Evolutionary conservation across 2,888 invertebrate genomes (phyloP).

Genomic region (Macrosoma leucophasiata): DNA sequence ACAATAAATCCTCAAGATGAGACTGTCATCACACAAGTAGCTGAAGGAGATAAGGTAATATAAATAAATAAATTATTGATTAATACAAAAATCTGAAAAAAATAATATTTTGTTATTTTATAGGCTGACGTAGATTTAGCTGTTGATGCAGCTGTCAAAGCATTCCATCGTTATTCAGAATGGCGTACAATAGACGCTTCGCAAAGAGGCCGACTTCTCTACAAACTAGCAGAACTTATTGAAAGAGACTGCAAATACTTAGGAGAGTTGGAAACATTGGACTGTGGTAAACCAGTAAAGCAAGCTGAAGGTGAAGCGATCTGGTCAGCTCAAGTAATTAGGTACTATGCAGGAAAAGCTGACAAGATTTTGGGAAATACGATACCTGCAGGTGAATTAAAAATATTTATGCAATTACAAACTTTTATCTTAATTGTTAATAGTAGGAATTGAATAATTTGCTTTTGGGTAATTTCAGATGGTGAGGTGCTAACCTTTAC

Average conservation of each 20-base stretch:
- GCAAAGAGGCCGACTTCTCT: constrained; percentile 82
- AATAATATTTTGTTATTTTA: too few relatives aligned
- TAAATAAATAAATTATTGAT: too few relatives aligned
- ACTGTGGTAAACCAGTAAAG: constrained; percentile 92
- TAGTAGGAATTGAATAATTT: neutral
- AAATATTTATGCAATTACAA: constrained; percentile 5
- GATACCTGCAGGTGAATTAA: constrained; percentile 80
- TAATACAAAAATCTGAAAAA: too few relatives aligned
- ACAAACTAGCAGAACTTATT: constrained; percentile 83
- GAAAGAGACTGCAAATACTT: constrained; percentile 82
- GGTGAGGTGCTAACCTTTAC: constrained; percentile 88
- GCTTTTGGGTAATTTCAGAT: constrained; percentile 63
- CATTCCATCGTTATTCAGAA: constrained; percentile 82
- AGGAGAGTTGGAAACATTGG: constrained; percentile 91
- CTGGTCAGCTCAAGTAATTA: constrained; percentile 75
- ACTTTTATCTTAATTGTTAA: neutral
- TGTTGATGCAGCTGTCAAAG: constrained; percentile 84
- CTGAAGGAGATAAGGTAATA: constrained; percentile 91
- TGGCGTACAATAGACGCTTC: constrained; percentile 90
- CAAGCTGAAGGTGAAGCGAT: constrained; percentile 80
- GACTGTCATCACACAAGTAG: constrained; percentile 82
- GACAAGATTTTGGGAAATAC: constrained; percentile 89
- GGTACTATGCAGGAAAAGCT: constrained; percentile 94
- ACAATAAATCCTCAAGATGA: constrained; percentile 90
- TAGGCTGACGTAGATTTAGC: constrained; percentile 88